Conservation (phyloP, 2,888 invertebrate genomes). For the Limnephilus marmoratus region DNA sequence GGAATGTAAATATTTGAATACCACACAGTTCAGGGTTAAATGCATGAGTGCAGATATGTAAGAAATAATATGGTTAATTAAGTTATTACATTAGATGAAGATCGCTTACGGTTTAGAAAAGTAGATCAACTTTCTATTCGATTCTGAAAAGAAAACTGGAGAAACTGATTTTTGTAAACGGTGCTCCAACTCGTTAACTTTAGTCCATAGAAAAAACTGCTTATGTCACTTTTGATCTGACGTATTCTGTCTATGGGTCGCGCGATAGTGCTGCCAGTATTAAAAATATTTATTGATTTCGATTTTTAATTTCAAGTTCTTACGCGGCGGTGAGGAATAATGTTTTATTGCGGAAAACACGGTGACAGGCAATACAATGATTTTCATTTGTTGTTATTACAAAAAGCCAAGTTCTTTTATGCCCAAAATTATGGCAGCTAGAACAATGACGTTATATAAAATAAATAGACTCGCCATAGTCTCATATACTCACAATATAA, state of each 20-base stretch:
- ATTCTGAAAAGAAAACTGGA: neutral
- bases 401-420: neutral
- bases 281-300: neutral
- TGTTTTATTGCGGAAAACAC: neutral
- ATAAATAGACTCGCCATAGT: too few species aligned
- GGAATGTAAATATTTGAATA: conserved; percentile 7
- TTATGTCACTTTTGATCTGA: neutral
- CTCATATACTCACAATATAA: too few species aligned
- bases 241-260: neutral
- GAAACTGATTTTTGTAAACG: neutral
- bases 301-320: neutral
- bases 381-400: too few species aligned
- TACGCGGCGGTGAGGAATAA: neutral
- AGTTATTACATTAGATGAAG: neutral
- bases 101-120: neutral
- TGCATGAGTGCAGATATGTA: neutral
- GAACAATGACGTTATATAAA: too few species aligned
- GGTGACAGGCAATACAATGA: neutral
- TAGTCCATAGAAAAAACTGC: neutral
- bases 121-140: neutral
- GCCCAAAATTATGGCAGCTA: neutral
- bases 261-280: neutral
- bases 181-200: neutral
- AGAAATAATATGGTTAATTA: neutral
- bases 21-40: neutral